Evolutionary conservation across 2,113 vertebrate species (phyloP), one percentile per base, ranked within the genome.

Genomic region (Poicephalus gulielmi): DNA sequence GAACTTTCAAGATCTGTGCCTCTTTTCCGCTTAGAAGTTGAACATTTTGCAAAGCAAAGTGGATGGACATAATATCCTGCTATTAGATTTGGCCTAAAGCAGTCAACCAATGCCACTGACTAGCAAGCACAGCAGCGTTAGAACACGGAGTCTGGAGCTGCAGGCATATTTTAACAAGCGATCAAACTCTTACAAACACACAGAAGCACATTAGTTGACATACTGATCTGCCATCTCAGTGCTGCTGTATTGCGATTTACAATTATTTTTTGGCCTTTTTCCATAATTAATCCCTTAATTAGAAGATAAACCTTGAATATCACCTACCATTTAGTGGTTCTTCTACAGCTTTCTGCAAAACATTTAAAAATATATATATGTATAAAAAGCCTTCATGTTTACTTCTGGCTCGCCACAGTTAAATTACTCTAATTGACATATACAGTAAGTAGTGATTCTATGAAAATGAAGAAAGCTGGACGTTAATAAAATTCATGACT

Each of bases 311-410:
- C 88, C 96, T 81, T 96, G 95, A 96, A 88, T 89, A 94, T 77
- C 96, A 98, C 98, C 97, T 98, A 98, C 98, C 98, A 98, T 98
- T 98, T 98, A 98, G 98, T 96, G 98, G 98, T 97, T 98, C 98
- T 97, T 98, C 98, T 97, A 98, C 98, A 97, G 98, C 96, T 98
- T 98, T 98, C 98, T 98, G 98, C 94, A 98, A 98, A 98, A 98
- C 98, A 98, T 98, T 98, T 98, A 98, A 98, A 98, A 98, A 98
- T 87, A 97, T 86, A 97, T 96, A 94, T 96, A 97, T 96, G 91
- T 95, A 96, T 93, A 96, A 97, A 97, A 97, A 96, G 95, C 95
- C 96, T 97, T 97, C 89, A 85, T 96, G 96, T 94, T 96, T 97
- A 97, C 89, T 95, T 94, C 79, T 97, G 96, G 80, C 85, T 88